phyloP scores from a whole-genome alignment of 2,888 invertebrate species.

The Agrypnus murinus region DNA sequence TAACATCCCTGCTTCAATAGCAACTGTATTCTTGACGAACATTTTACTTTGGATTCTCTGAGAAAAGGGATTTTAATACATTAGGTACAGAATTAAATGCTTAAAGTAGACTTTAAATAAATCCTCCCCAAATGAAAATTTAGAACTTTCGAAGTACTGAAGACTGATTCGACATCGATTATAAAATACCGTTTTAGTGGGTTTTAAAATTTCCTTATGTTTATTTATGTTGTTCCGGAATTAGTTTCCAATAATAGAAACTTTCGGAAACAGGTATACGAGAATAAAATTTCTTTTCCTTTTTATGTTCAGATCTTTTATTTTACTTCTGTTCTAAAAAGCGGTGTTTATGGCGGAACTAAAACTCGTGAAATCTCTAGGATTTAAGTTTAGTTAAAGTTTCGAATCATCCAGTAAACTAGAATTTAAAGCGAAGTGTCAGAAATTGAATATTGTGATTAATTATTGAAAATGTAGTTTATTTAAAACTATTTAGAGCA shows the following conservation, averaged over 20 bases:
- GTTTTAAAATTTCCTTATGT: background rate
- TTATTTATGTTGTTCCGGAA: too few relatives aligned
- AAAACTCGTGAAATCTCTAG: too few relatives aligned
- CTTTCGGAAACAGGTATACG: too few relatives aligned
- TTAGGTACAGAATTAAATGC: slow-evolving; percentile 33
- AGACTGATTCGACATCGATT: slow-evolving; percentile 48
- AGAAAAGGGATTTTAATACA: slow-evolving; percentile 27
- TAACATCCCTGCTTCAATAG: slow-evolving; percentile 34
- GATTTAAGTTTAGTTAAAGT: too few relatives aligned
- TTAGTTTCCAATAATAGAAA: too few relatives aligned
- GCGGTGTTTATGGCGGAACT: too few relatives aligned
- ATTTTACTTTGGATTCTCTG: slow-evolving; percentile 45
- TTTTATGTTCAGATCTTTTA: too few relatives aligned
- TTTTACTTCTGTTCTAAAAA: too few relatives aligned
- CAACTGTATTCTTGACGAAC: slow-evolving; percentile 43
- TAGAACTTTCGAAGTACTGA: slow-evolving; percentile 33
- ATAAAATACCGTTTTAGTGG: slow-evolving; percentile 14
- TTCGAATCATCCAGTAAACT: too few relatives aligned
- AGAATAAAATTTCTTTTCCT: too few relatives aligned
- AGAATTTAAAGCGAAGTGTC: background rate
- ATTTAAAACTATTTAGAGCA: background rate
- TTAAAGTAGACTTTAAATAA: slow-evolving; percentile 27
- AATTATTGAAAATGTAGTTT: background rate
- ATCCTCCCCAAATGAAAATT: slow-evolving; percentile 30
- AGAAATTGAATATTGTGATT: slow-evolving; percentile 17